Evolutionary conservation across 2,888 invertebrate genomes (phyloP), one percentile per base, ranked within the genome.

Genomic region (Hydriomena furcata): DNA sequence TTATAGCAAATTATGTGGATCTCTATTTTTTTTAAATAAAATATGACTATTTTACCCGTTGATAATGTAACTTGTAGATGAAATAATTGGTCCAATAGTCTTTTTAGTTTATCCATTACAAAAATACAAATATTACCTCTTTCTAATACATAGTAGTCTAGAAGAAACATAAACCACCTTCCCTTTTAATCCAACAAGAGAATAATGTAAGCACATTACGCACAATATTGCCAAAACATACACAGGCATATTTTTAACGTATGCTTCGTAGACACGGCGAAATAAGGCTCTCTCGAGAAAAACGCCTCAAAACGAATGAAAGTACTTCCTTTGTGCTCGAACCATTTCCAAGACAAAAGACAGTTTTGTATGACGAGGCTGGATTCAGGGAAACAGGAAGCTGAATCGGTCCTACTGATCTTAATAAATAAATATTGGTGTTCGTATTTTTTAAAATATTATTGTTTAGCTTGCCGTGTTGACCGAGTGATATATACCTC

Each of bases 301-400:
- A 71, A 67, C 60, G 58, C 52, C 56, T 52, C 54, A 48, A 36
- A 44, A 60, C 37, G 58, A 59, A 62, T 63, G 58, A 55, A 53
- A 28, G 37, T 34, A 63, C 56, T 58, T 62, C 52, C 68, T 72
- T 72, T 72, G 68, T 66, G 55, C 36, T 7, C 34, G 47, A 49
- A 46, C 52, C 52, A 61, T 61, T 68, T 62, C 7, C 55, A 58
- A 65, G 60, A 69, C 65, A 72, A 68, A 66, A 57, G 60, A 60
- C 60, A 57, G 65, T 66, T 68, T 62, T 58, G 51, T 51, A 36
- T 13, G 12, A 27, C 28, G 40, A 45, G 25, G 24, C 30, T 35
- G 45, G 30, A 45, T 31, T 40, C 23, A 31, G 25, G 44, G 20
- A 21, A 10, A 3, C 12, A 37, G 10, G 23, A 13, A 25, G 31